These are phyloP conservation scores for Chaetogeoica ovagalla DNA, from an alignment of 2,888 invertebrate genomes.

Conservation along the genomic window DNA sequence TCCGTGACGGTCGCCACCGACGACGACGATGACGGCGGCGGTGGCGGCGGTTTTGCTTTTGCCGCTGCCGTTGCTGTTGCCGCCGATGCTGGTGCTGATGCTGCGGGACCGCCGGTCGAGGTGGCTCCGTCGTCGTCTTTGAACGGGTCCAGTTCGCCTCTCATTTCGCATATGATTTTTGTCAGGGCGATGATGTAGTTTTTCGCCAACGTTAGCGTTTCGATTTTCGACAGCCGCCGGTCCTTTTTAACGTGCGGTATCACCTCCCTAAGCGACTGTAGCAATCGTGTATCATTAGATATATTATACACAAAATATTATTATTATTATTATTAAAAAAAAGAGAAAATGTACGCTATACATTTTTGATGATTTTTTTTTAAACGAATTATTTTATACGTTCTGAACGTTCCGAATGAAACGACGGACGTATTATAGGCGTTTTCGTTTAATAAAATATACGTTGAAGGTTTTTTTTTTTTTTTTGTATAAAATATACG, in stretches of 20 bases:
- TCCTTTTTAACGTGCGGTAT: conserved; percentile 80
- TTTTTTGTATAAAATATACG: no score
- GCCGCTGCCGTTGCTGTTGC: not conserved
- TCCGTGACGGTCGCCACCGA: conserved; percentile 15
- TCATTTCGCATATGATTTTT: conserved; percentile 77
- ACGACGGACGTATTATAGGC: no score
- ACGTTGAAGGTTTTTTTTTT: no score
- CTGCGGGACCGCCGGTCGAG: not conserved
- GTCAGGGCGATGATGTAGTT: conserved; percentile 82
- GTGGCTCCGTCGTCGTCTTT: not conserved
- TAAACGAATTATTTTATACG: no score
- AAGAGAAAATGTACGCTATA: no score
- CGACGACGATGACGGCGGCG: not conserved
- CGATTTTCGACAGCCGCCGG: conserved; percentile 76
- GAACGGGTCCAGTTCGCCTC: conserved; percentile 51
- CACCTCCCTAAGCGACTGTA: conserved; percentile 73
- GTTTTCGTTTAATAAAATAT: no score
- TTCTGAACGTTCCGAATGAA: no score
- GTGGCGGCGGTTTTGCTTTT: not conserved
- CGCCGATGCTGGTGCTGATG: not conserved
- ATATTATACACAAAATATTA: no score
- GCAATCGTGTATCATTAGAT: no score
- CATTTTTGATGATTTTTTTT: no score
- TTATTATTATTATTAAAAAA: no score
- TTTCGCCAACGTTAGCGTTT: conserved; percentile 77